Evolutionary conservation across 2,113 vertebrate genomes (phyloP).

Genomic region (Lethenteron reissneri): DNA sequence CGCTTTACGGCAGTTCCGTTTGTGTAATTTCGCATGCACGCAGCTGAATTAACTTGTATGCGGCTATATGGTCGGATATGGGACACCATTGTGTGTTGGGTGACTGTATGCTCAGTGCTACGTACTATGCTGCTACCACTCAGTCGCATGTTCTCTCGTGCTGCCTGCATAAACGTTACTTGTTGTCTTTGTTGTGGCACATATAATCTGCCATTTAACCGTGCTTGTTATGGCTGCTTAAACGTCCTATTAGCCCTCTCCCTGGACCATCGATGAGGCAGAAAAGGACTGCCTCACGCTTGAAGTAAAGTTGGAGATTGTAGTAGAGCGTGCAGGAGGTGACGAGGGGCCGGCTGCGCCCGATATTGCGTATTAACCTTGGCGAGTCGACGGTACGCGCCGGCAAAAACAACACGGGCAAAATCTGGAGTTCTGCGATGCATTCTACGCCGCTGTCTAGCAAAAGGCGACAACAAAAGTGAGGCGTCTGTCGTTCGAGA

Average conservation of each 20-base stretch:
- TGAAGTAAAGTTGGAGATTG: neutral
- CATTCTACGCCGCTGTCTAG: neutral
- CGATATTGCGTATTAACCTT: neutral
- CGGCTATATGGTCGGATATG: no score
- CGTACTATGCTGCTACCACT: no score
- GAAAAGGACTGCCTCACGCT: no score
- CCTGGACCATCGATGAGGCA: no score
- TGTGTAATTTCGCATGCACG: no score
- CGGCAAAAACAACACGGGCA: neutral
- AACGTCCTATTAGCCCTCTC: no score
- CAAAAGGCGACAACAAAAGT: neutral
- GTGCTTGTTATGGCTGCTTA: no score
- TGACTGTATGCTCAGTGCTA: no score
- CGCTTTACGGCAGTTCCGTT: no score
- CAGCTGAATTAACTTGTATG: no score
- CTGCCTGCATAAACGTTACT: neutral
- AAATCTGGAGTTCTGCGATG: neutral
- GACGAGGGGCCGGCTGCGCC: neutral
- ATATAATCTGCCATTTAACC: no score
- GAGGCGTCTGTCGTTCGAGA: neutral
- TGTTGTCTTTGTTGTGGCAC: neutral
- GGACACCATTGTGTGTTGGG: no score
- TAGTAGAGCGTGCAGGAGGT: neutral
- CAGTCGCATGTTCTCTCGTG: neutral
- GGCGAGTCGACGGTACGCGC: neutral